Evolutionary conservation across 1,140 invertebrate species (phyloP).

Genomic region (Drosophila teissieri): DNA sequence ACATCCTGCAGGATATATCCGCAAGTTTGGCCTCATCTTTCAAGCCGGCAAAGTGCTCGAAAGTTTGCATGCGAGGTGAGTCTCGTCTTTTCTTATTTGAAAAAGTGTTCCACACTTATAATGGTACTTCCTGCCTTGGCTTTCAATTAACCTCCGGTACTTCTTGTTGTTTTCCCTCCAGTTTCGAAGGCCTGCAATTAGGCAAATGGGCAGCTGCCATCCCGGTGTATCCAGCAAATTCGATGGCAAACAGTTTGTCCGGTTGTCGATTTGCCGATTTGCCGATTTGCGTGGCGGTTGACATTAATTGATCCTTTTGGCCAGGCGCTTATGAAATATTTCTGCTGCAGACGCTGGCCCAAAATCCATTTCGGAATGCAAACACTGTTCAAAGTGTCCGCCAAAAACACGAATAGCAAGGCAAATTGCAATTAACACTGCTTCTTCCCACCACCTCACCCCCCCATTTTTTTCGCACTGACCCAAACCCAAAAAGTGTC

Average conservation of each 20-base stretch:
- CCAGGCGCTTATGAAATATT: slow-evolving; percentile 74
- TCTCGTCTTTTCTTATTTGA: slow-evolving; percentile 28
- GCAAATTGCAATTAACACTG: slow-evolving; percentile 74
- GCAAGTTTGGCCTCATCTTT: slow-evolving; percentile 54
- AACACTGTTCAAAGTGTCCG: slow-evolving; percentile 63
- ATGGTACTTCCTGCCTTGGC: slow-evolving; percentile 5
- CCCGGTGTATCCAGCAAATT: slow-evolving; percentile 24
- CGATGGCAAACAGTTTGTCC: slow-evolving; percentile 44
- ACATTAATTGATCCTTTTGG: slow-evolving; percentile 64
- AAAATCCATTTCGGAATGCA: slow-evolving; percentile 69
- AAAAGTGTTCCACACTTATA: slow-evolving; percentile 46
- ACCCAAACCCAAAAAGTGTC: slow-evolving; percentile 58
- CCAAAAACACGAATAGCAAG: slow-evolving; percentile 37
- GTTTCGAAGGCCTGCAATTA: slow-evolving; percentile 20
- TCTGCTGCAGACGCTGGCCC: slow-evolving; percentile 45
- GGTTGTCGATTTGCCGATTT: slow-evolving; percentile 4
- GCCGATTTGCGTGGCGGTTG: slow-evolving; percentile 33
- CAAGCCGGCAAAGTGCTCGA: slow-evolving; percentile 47
- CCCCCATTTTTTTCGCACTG: background rate
- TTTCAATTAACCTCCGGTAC: slow-evolving; percentile 50
- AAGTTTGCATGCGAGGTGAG: slow-evolving; percentile 55
- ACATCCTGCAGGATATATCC: slow-evolving; percentile 17
- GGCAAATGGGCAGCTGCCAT: slow-evolving; percentile 32
- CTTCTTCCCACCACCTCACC: slow-evolving; percentile 26
- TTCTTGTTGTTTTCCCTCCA: too few relatives aligned